A percentile compares a stretch with the other conserved stretches of the same genome.
Conservation (phyloP, 2,888 invertebrate species). For the Clostera curtula region DNA sequence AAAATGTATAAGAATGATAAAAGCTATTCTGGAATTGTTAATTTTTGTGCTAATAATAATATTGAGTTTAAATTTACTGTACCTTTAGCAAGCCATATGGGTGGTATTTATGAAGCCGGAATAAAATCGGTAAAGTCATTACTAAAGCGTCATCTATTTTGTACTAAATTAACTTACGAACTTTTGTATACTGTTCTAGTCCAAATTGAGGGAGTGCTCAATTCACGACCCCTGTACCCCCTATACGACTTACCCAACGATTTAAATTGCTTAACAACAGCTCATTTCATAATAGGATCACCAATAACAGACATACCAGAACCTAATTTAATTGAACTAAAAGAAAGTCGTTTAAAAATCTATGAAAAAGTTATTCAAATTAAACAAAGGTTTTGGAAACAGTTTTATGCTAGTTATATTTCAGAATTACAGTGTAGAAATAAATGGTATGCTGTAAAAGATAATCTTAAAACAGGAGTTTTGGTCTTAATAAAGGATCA, state of each 20-base stretch:
- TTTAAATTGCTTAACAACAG: slow-evolving; percentile 5
- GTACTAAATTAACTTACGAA: slow-evolving; percentile 2
- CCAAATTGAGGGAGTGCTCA: neutral
- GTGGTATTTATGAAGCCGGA: slow-evolving; percentile 5
- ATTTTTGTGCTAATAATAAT: neutral
- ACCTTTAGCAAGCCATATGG: slow-evolving; percentile 4
- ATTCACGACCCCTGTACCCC: slow-evolving; percentile 1
- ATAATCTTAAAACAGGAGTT: slow-evolving; percentile 3
- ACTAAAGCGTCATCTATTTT: too few species aligned
- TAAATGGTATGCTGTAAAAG: slow-evolving; percentile 2
- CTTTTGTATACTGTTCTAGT: neutral
- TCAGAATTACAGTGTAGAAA: slow-evolving; percentile 7
- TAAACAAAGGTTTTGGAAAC: slow-evolving; percentile 4
- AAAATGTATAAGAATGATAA: slow-evolving; percentile 3
- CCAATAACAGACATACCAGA: slow-evolving; percentile 5
- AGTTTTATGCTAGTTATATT: slow-evolving; percentile 2
- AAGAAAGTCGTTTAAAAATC: neutral
- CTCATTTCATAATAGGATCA: slow-evolving; percentile 6
- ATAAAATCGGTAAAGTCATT: slow-evolving; percentile 5
- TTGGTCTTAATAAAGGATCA: slow-evolving; percentile 1
- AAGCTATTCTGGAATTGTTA: neutral
- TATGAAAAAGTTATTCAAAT: neutral
- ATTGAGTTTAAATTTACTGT: slow-evolving; percentile 5
- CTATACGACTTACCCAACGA: slow-evolving; percentile 3
- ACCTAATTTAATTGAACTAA: slow-evolving; percentile 1